These are phyloP conservation scores for Pissodes strobi DNA, from an alignment of 1,140 invertebrate species.

Conservation along the genomic window DNA sequence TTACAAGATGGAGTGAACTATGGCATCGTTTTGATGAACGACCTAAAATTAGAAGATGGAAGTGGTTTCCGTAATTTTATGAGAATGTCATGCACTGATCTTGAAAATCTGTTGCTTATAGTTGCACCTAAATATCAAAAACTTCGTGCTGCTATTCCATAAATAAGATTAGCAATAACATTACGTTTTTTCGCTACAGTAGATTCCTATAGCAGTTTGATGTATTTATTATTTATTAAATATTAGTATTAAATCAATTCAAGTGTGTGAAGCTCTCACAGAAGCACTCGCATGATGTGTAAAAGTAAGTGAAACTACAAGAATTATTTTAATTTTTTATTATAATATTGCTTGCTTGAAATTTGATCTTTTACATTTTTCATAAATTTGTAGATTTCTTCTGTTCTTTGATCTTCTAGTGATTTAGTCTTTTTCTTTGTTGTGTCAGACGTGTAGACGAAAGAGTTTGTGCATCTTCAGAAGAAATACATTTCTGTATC, in stretches of 20 bases:
- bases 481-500: not conserved
- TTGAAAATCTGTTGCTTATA: not conserved
- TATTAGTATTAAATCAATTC: not conserved
- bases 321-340: not conserved
- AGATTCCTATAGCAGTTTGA: not conserved
- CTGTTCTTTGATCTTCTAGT: not conserved
- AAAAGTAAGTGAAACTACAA: not conserved
- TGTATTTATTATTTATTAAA: not conserved
- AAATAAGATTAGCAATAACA: not conserved
- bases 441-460: not conserved
- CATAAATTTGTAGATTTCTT: not conserved
- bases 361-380: too few species aligned
- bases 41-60: not conserved
- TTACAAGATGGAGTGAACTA: not conserved
- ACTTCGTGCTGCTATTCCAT: not conserved
- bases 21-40: not conserved
- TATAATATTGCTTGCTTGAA: too few species aligned
- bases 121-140: not conserved
- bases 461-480: not conserved
- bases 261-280: not conserved
- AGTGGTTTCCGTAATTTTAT: not conserved
- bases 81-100: not conserved
- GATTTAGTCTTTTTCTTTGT: too few species aligned
- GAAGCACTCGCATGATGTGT: not conserved
- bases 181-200: not conserved